These are phyloP conservation scores for Netelia inedita DNA, from an alignment of 2,888 invertebrate genomes.

Conservation along the genomic window DNA sequence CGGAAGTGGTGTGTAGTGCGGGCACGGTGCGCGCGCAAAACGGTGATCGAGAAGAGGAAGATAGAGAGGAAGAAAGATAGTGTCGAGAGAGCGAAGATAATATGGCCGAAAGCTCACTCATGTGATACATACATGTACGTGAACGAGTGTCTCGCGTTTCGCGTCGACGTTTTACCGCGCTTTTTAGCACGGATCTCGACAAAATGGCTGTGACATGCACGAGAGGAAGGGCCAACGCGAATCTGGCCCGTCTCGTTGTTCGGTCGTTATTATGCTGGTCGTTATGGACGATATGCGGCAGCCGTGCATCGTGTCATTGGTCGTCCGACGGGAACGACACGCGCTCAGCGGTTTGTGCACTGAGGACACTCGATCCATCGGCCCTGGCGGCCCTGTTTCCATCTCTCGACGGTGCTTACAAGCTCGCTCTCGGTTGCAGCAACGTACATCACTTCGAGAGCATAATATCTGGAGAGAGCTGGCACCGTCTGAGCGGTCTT, in stretches of 20 bases:
- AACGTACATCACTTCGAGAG: constrained; percentile 93
- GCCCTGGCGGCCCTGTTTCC: constrained; percentile 85
- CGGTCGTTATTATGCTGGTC: constrained; percentile 32
- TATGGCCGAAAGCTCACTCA: constrained; percentile 35
- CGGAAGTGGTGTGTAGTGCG: constrained; percentile 8
- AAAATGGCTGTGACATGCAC: constrained; percentile 69
- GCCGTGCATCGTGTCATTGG: constrained; percentile 86
- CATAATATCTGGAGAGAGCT: constrained; percentile 90
- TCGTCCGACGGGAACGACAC: constrained; percentile 87
- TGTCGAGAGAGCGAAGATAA: background rate
- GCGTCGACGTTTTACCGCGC: constrained; percentile 60
- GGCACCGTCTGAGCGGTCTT: constrained; percentile 90
- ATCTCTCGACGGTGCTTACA: constrained; percentile 90
- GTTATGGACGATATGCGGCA: constrained; percentile 66
- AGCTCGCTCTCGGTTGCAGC: constrained; percentile 91
- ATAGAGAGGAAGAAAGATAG: background rate
- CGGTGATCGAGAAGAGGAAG: background rate
- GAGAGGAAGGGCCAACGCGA: constrained; percentile 12
- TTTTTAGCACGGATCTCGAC: constrained; percentile 49
- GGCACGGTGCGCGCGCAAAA: constrained; percentile 4
- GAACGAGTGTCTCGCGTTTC: constrained; percentile 46
- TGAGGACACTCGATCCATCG: constrained; percentile 85
- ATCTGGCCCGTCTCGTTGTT: constrained; percentile 47
- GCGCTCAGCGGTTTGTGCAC: constrained; percentile 86
- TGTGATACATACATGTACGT: constrained; percentile 58